Evolutionary conservation across 1,140 invertebrate species (phyloP).

Genomic region (Aethina tumida): DNA sequence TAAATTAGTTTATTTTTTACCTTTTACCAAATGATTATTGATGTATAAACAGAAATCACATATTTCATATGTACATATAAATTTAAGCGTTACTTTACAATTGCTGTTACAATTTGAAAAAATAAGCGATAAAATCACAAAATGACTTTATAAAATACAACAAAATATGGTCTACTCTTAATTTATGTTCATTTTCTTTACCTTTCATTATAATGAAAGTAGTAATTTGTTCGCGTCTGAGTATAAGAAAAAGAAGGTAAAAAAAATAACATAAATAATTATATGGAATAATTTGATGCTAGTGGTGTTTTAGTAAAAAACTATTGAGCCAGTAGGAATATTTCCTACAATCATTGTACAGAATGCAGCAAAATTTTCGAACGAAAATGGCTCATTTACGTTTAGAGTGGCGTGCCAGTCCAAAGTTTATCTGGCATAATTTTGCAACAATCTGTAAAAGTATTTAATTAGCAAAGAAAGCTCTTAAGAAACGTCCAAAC

Average conservation of each 20-base stretch:
- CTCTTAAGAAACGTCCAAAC: neutral
- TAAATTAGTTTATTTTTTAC: conserved; percentile 30
- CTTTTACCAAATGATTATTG: conserved; percentile 25
- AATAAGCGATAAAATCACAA: conserved; percentile 10
- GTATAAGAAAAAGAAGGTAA: conserved; percentile 3
- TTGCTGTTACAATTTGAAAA: conserved; percentile 5
- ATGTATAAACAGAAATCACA: conserved; percentile 31
- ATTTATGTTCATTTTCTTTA: no score
- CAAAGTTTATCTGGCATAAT: conserved; percentile 2
- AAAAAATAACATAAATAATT: neutral
- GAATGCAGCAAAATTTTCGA: conserved; percentile 8
- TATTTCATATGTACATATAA: conserved; percentile 21
- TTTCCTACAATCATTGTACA: no score
- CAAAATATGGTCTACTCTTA: neutral
- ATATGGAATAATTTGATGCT: conserved; percentile 2
- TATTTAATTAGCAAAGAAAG: neutral
- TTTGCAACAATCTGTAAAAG: neutral
- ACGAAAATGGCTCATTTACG: neutral
- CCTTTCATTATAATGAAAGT: no score
- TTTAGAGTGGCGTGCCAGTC: neutral
- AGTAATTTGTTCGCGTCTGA: neutral
- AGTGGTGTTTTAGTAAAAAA: no score
- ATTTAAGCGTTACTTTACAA: conserved; percentile 9
- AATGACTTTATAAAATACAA: neutral
- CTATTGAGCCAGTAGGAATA: no score